Evolutionary conservation across 2,113 vertebrate species (phyloP).

Genomic region (Microtus richardsoni): DNA sequence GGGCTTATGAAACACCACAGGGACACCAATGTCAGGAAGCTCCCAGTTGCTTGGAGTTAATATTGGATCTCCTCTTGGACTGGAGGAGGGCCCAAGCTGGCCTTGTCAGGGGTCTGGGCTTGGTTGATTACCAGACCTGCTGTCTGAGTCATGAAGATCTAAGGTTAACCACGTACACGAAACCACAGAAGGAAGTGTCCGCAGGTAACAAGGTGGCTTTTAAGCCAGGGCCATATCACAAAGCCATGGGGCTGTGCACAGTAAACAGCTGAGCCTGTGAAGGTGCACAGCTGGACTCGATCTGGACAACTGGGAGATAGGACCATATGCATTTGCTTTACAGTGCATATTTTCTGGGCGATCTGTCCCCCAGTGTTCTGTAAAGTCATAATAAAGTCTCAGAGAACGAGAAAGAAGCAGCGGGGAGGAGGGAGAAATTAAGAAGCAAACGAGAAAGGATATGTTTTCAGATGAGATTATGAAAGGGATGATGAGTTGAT

Average conservation of each 20-base stretch:
- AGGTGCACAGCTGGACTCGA: constrained; percentile 50
- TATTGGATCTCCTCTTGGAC: background rate
- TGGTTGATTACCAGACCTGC: background rate
- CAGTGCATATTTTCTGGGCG: constrained; percentile 7
- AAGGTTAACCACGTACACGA: background rate
- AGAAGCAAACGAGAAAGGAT: constrained; percentile 21
- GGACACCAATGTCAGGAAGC: constrained; percentile 57
- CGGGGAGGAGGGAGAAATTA: constrained; percentile 22
- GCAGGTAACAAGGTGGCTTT: background rate
- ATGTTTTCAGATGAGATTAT: constrained; percentile 62
- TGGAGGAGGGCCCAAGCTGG: background rate
- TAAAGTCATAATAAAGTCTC: constrained; percentile 46
- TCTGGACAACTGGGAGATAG: background rate
- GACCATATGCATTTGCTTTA: constrained; percentile 7
- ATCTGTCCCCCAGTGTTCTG: constrained; percentile 28
- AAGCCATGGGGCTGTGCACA: background rate
- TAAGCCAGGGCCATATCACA: background rate
- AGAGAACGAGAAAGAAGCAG: background rate
- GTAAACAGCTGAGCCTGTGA: constrained; percentile 34
- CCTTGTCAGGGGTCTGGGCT: background rate
- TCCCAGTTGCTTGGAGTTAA: constrained; percentile 2
- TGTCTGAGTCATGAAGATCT: background rate
- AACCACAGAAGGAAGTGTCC: background rate
- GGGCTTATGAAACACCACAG: constrained; percentile 74
- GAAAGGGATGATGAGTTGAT: constrained; percentile 14